A percentile compares a stretch with the other conserved stretches of the same genome.
Evolutionary conservation across 2,888 invertebrate genomes (phyloP).

Genomic region (Archips xylosteana): DNA sequence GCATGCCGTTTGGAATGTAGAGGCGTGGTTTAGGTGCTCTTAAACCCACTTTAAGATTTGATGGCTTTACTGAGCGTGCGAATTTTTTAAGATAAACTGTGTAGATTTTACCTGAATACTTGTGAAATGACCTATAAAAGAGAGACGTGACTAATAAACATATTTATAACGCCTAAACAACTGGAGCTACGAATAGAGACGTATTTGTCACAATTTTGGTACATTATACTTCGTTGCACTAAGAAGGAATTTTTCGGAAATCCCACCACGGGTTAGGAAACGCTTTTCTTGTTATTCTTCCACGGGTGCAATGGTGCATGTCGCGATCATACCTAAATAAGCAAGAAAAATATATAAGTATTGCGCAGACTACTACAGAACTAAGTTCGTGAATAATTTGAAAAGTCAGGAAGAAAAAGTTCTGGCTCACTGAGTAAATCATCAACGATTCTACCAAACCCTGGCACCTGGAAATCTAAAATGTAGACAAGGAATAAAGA

Average conservation of each 20-base stretch:
- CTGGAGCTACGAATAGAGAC: no score
- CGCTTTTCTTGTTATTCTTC: no score
- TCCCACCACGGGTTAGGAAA: no score
- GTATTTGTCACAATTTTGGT: no score
- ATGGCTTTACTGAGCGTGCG: conserved; percentile 3
- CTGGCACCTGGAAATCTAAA: neutral
- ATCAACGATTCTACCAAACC: neutral
- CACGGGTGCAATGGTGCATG: no score
- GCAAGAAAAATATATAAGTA: neutral
- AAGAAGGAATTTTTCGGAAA: no score
- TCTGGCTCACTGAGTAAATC: neutral
- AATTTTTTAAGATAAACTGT: conserved; percentile 1
- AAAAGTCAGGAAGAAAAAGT: neutral
- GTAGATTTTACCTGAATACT: neutral
- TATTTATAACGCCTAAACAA: no score
- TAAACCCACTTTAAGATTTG: conserved; percentile 39
- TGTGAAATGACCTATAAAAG: neutral
- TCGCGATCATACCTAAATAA: no score
- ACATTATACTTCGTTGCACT: no score
- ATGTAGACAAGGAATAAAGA: neutral
- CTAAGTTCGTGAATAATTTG: neutral
- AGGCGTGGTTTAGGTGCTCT: conserved; percentile 52
- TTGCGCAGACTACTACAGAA: neutral
- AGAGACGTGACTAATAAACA: no score
- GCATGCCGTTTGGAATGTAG: conserved; percentile 54